Evolutionary conservation across 2,888 invertebrate species (phyloP), one percentile per base, ranked within the genome.

Genomic region (Gymnocheta viridis): DNA sequence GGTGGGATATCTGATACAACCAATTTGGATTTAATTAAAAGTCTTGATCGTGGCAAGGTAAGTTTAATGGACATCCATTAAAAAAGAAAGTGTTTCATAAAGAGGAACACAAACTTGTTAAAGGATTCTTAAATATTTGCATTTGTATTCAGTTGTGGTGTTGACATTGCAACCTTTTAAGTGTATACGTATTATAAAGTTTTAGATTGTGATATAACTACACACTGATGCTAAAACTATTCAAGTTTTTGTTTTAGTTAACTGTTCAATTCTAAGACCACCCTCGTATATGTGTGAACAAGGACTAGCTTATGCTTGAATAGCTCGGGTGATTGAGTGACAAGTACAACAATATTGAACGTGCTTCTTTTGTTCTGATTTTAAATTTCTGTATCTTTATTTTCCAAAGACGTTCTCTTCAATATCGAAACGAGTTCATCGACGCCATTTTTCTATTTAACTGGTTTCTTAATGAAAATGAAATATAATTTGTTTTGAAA

Each of bases 1-100:
- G 98, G 98, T 0, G 98, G 98, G 29, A 96, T 98, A 87, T 98
- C 98, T 0, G 96, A 97, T 90, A 94, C 94, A 82, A 98, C 97
- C 0, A 96, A 98, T 92, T 93, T 98, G 86, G 95, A 95, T 88
- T 94, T 95, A 91, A 94, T 98, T 85, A 94, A 95, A 86, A 95
- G 95, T 87, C 93, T 98, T 44, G 96, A 97, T 89, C 93, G 98
- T 86, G 96, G 96, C 90, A 97, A 97, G 95, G 97, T 97, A 92
- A 90, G 91, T 87, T 14, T 29, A 54, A 35, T 19, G 2, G 1
- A 41, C 4, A 62, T 27, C 54, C 12, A 54, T 29, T 47, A 1
- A n/a, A 41, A 19, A 22, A 12, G 9, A 44, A 41, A 14, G 2
- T 5, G 2, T 22, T 17, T 1, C 4, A 10, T 1, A 51, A 51